A percentile compares a stretch with the other conserved stretches of the same genome.
Evolutionary conservation across 2,797 vertebrate genomes (phyloP).

Genomic region (Microctenopoma steveboyesi): DNA sequence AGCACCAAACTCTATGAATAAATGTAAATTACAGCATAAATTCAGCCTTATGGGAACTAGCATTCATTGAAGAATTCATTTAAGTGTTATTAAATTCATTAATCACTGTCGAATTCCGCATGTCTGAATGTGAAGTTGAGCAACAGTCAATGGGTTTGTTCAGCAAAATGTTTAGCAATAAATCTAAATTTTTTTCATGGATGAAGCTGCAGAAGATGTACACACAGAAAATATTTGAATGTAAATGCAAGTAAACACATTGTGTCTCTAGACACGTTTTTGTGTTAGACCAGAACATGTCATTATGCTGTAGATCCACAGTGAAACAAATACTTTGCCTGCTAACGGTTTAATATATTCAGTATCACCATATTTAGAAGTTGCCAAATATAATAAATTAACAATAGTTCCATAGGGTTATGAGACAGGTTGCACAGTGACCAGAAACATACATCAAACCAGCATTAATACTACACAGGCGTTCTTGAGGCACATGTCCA

Average conservation of each 20-base stretch:
- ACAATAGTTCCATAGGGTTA: neutral
- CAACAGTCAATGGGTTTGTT: conserved; percentile 5
- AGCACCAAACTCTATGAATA: neutral
- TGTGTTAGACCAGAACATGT: too few relatives aligned
- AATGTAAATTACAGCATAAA: neutral
- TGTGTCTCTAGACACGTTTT: too few relatives aligned
- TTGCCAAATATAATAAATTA: neutral
- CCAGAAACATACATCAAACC: conserved; percentile 8
- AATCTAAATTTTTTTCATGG: too few relatives aligned
- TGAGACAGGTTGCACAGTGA: neutral
- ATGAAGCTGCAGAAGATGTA: too few relatives aligned
- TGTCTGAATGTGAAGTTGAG: conserved; percentile 4
- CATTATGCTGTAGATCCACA: too few relatives aligned
- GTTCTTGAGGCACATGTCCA: conserved; percentile 7
- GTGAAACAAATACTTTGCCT: too few relatives aligned
- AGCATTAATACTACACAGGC: conserved; percentile 3
- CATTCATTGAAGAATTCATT: neutral
- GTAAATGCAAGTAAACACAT: too few relatives aligned
- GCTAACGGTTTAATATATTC: too few relatives aligned
- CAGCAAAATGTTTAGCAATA: neutral
- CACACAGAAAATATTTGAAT: too few relatives aligned
- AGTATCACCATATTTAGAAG: neutral
- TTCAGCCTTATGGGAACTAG: neutral
- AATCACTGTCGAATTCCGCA: neutral
- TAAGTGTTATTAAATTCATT: neutral